Evolutionary conservation across 2,113 vertebrate species (phyloP).

Genomic region (Pelecanus crispus): DNA sequence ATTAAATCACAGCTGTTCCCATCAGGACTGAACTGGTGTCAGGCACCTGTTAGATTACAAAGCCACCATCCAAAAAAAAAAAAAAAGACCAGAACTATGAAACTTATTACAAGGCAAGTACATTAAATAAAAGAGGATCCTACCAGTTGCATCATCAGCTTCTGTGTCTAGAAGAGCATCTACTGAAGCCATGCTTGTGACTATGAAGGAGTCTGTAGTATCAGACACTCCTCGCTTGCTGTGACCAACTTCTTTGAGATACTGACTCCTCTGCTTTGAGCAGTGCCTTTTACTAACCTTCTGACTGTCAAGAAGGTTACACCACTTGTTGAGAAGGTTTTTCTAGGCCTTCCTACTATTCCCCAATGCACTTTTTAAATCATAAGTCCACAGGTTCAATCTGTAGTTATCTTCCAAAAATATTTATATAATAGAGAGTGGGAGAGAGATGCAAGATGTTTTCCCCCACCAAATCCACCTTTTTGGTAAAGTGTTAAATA

Average conservation of each 20-base stretch:
- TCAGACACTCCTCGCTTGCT: constrained; percentile 59
- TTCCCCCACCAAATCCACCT: constrained; percentile 49
- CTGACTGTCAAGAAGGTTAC: constrained; percentile 49
- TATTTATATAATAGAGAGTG: neutral
- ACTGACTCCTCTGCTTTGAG: constrained; percentile 55
- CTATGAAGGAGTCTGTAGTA: constrained; percentile 61
- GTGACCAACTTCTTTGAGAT: constrained; percentile 59
- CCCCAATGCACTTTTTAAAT: neutral
- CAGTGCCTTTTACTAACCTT: constrained; percentile 55
- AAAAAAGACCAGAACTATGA: constrained; percentile 26
- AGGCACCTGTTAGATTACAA: neutral
- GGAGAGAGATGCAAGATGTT: constrained; percentile 5
- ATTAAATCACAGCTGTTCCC: neutral
- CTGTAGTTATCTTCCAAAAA: constrained; percentile 49
- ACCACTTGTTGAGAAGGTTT: constrained; percentile 42
- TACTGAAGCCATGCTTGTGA: constrained; percentile 66
- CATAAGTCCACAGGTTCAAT: constrained; percentile 25
- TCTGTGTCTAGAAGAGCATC: constrained; percentile 68
- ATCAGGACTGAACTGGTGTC: constrained; percentile 31
- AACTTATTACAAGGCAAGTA: constrained; percentile 58
- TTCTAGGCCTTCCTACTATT: constrained; percentile 50
- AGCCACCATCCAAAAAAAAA: neutral
- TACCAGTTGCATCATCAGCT: constrained; percentile 67
- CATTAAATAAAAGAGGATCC: constrained; percentile 66
- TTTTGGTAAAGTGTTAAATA: constrained; percentile 19